Evolutionary conservation across 2,888 invertebrate genomes (phyloP).

Genomic region (Erpobdella octoculata): DNA sequence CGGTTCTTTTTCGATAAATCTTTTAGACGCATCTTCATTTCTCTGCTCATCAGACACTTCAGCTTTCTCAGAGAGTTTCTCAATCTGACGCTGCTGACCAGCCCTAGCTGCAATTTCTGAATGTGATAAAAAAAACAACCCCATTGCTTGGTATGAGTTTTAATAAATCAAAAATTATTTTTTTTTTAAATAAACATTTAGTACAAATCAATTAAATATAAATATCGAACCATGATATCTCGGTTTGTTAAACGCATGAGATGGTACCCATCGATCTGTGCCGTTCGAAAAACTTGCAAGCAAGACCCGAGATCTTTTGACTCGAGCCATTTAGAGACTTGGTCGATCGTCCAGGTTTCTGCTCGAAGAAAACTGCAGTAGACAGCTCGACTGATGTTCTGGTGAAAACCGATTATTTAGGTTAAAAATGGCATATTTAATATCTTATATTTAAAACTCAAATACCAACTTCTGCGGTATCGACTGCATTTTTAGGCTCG

Average conservation of each 20-base stretch:
- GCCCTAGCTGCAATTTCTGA: not conserved
- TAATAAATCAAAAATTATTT: too few relatives aligned
- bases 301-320: not conserved
- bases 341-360: conserved; percentile 11
- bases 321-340: conserved; percentile 7
- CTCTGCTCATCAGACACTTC: not conserved
- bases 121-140: not conserved
- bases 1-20: not conserved
- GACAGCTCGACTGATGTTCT: conserved; percentile 1
- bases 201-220: too few relatives aligned
- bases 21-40: not conserved
- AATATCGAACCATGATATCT: not conserved
- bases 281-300: not conserved
- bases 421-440: too few relatives aligned
- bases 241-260: not conserved
- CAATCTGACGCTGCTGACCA: not conserved
- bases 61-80: not conserved
- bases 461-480: too few relatives aligned
- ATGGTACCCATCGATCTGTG: conserved; percentile 5
- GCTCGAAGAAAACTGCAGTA: conserved; percentile 6
- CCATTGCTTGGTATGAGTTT: too few relatives aligned
- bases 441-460: too few relatives aligned
- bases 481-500: too few relatives aligned
- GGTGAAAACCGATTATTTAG: too few relatives aligned
- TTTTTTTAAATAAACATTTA: too few relatives aligned